Base-by-base conservation (phyloP, 2,113 vertebrate species). In the Halcyon senegalensis region DNA sequence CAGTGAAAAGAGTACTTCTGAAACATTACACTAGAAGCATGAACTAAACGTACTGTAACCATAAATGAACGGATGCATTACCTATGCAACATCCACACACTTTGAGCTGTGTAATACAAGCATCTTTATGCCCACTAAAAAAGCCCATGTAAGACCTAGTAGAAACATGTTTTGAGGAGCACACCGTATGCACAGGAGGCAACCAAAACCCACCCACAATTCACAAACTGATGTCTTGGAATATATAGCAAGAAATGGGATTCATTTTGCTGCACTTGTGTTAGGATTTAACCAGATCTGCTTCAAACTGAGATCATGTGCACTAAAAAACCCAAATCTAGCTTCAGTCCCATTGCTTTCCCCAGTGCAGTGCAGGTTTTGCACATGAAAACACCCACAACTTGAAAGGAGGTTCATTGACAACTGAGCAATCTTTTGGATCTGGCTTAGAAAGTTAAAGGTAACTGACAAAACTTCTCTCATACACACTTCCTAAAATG, bases 311-410 rank as follows among this genome's bases (percentile, higher is more conserved):
- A 16, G 30, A 30, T 30, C 18, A 10, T 6, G 10, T 28, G 50
- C 55, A 48, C 23, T 69, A 59, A 66, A 60, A 68, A 46, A 41
- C 14, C 15, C 15, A n/a, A 25, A 25, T 16, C 44, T 41, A 16
- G 15, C 24, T 16, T 35, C 0, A 0, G 25, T 77, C 7, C 59
- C 35, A 24, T 41, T 63, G 37, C 20, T 72, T 21, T 76, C 41
- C 79, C 43, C 14, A 43, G 28, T 13, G 44, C 59, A 67, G 31
- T 10, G 28, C 11, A 73, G 53, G 30, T 50, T 82, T 89, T 93
- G 74, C 1, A 1, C 33, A 1, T 2, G 41, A 53, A 46, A 66
- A 20, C 28, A 56, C 0, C 35, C 80, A 31, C 0, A 0, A 12
- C 27, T 55, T 58, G 60, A 23, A 72, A 58, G 58, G 25, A 46